A percentile compares a stretch with the other conserved stretches of the same genome.
Conservation (phyloP, 64 coral and sea anemone species). For the Montipora foliosa region DNA sequence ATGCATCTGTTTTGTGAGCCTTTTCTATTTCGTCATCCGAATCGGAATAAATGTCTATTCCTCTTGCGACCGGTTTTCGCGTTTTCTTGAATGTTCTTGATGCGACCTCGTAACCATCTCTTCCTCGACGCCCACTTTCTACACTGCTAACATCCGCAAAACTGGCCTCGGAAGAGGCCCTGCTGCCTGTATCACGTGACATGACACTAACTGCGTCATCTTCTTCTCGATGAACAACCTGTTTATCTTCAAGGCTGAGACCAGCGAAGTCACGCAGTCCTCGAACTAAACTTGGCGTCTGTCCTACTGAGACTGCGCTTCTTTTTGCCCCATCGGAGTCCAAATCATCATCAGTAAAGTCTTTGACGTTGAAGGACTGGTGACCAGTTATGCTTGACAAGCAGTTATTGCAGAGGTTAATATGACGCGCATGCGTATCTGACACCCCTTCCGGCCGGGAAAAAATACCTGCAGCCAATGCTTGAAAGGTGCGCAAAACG, state of each 20-base stretch:
- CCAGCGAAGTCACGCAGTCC: constrained; percentile 82
- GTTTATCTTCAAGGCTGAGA: constrained; percentile 29
- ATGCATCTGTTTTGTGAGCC: background rate
- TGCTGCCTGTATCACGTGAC: constrained; percentile 66
- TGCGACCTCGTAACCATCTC: constrained; percentile 24
- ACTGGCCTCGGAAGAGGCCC: constrained; percentile 89
- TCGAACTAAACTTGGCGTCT: constrained; percentile 85
- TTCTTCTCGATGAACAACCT: background rate
- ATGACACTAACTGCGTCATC: constrained; percentile 29
- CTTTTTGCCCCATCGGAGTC: background rate
- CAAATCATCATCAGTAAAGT: background rate
- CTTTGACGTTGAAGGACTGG: background rate
- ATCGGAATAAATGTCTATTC: constrained; percentile 30
- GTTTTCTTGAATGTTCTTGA: constrained; percentile 29
- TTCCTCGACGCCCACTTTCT: constrained; percentile 56
- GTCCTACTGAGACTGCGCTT: background rate
- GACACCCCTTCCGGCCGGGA: constrained; percentile 69
- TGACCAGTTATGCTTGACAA: constrained; percentile 61
- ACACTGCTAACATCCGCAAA: constrained; percentile 93
- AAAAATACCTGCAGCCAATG: constrained; percentile 77
- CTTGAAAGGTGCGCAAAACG: constrained; percentile 87
- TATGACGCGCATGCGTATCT: constrained; percentile 84
- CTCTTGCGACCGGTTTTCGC: background rate
- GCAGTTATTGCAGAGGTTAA: constrained; percentile 83
- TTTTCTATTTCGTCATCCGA: constrained; percentile 50